Conservation (phyloP, 2,888 invertebrate genomes). For the Bibio marci region DNA sequence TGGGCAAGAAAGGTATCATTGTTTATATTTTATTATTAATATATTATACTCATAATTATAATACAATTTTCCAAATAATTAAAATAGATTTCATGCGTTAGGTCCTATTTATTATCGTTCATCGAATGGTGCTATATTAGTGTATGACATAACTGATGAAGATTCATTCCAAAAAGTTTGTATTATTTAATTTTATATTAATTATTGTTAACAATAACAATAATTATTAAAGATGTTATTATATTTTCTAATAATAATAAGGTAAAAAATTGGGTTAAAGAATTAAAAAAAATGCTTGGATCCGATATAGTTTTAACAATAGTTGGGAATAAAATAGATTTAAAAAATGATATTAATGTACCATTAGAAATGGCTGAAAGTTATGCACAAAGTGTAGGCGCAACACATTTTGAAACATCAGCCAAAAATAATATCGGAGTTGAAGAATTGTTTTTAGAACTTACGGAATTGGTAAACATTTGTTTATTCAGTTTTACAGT, state of each 20-base stretch:
- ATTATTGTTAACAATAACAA: slow-evolving; percentile 2
- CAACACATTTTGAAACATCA: slow-evolving; percentile 82
- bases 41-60: too few relatives aligned
- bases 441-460: slow-evolving; percentile 73
- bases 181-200: slow-evolving; percentile 14
- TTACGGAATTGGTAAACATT: slow-evolving; percentile 55
- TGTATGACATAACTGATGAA: slow-evolving; percentile 95
- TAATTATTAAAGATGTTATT: background rate
- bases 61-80: too few relatives aligned
- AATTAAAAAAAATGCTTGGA: slow-evolving; percentile 88
- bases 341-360: slow-evolving; percentile 81
- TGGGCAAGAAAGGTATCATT: slow-evolving; percentile 90
- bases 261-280: slow-evolving; percentile 98
- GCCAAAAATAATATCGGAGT: slow-evolving; percentile 85
- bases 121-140: slow-evolving; percentile 92
- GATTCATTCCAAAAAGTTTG: slow-evolving; percentile 93
- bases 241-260: slow-evolving; percentile 23
- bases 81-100: slow-evolving; percentile 62
- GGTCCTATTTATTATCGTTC: slow-evolving; percentile 97
- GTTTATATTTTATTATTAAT: slow-evolving; percentile 39
- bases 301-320: slow-evolving; percentile 81
- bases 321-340: slow-evolving; percentile 93
- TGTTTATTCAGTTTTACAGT: background rate
- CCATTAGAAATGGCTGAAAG: slow-evolving; percentile 74
- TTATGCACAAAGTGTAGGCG: slow-evolving; percentile 80